Percentiles rank a stretch among this genome's conserved stretches.
phyloP scores from a whole-genome alignment of 2,113 vertebrate species.

The Anseranas semipalmata region DNA sequence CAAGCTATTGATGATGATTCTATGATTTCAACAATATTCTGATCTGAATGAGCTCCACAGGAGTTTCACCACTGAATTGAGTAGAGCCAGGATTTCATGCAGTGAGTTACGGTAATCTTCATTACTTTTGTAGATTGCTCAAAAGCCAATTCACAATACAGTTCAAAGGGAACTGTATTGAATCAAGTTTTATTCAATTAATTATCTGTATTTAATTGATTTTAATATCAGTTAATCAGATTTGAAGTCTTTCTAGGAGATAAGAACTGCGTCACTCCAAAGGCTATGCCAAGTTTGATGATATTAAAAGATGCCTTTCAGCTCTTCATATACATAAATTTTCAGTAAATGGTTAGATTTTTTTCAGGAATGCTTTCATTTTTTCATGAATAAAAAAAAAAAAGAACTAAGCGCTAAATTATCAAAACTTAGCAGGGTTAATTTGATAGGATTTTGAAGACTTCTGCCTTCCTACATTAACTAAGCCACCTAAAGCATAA shows the following conservation, averaged over 20 bases:
- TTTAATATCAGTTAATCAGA: neutral
- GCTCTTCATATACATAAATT: neutral
- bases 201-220: neutral
- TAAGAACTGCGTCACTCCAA: neutral
- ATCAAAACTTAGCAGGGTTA: neutral
- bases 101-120: neutral
- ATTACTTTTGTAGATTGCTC: neutral
- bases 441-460: neutral
- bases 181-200: conserved; percentile 1
- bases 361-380: neutral
- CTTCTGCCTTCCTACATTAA: neutral
- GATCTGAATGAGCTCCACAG: neutral
- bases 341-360: accelerated
- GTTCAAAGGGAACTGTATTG: neutral
- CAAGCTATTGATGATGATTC: too few species aligned
- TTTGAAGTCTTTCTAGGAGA: neutral
- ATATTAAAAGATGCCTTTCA: neutral
- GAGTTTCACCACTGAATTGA: neutral
- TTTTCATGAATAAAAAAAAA: neutral
- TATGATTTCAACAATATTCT: neutral
- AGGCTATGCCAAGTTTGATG: neutral
- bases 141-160: neutral
- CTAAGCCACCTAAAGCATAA: neutral
- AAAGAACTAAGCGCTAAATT: neutral
- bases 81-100: neutral